Conservation (phyloP, 2,888 invertebrate genomes). For the Cantharis nigra region DNA sequence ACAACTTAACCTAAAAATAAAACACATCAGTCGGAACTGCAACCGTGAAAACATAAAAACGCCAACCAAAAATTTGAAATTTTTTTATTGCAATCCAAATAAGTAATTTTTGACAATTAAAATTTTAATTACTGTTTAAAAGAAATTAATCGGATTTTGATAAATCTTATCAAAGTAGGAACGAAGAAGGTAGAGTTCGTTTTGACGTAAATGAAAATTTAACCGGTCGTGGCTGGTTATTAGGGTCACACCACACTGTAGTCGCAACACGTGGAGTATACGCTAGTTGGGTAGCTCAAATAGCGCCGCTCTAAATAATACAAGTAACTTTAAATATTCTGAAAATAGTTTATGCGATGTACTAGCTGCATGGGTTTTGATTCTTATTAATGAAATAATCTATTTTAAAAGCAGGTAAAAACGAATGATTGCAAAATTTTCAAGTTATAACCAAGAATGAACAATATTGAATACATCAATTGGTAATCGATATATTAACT, state of each 20-base stretch:
- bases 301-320: no score
- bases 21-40: neutral
- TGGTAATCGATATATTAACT: no score
- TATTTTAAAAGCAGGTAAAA: no score
- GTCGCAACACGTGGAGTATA: neutral
- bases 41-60: neutral
- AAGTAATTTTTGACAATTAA: neutral
- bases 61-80: neutral
- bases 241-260: neutral
- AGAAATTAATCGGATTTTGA: neutral
- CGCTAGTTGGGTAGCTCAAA: neutral
- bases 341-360: no score
- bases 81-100: neutral
- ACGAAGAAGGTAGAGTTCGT: neutral
- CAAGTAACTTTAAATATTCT: no score
- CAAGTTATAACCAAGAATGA: no score
- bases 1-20: slow-evolving; percentile 7
- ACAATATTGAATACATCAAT: no score
- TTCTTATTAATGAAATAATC: no score
- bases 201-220: neutral
- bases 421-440: no score
- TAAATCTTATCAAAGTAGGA: neutral
- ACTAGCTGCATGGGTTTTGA: no score
- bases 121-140: neutral
- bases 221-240: neutral